Conservation (phyloP, 2,113 vertebrate species). For the Narcine bancroftii region DNA sequence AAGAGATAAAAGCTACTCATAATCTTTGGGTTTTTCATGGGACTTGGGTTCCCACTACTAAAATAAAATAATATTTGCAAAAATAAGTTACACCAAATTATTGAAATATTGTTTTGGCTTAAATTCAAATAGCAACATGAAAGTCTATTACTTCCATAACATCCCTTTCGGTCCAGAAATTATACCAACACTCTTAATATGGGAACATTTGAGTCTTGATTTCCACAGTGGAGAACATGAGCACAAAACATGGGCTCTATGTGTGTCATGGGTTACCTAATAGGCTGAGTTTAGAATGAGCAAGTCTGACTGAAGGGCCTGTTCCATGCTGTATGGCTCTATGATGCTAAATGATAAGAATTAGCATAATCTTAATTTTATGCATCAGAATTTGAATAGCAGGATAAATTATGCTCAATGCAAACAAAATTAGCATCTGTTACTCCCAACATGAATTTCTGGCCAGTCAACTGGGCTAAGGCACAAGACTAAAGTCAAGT, state of each 20-base stretch:
- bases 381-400: neutral
- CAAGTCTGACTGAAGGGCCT: too few species aligned
- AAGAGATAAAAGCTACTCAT: conserved; percentile 80
- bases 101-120: neutral
- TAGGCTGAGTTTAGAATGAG: neutral
- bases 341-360: neutral
- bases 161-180: neutral
- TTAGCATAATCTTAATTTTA: neutral
- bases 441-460: neutral
- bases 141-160: neutral
- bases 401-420: neutral
- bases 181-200: neutral
- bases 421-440: neutral
- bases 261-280: neutral
- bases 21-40: conserved; percentile 60
- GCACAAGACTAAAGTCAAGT: neutral
- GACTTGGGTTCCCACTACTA: conserved; percentile 39
- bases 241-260: neutral
- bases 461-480: neutral
- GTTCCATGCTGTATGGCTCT: too few species aligned
- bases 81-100: neutral
- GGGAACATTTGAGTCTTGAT: neutral
- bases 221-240: neutral
- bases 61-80: neutral
- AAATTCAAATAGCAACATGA: neutral